Evolutionary conservation across 2,888 invertebrate genomes (phyloP).

Genomic region (Drosophila percnosoma): DNA sequence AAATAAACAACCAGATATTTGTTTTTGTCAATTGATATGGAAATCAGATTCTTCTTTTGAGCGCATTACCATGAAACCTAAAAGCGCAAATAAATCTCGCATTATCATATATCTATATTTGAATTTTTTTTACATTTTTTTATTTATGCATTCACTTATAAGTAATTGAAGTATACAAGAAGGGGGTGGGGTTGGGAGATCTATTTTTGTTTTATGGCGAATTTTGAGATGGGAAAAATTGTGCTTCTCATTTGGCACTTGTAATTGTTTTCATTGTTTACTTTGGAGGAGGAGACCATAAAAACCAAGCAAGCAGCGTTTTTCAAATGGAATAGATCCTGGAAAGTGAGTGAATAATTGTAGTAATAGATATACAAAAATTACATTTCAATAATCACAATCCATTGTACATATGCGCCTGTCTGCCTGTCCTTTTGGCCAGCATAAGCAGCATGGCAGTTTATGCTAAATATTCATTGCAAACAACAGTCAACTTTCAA

Average conservation of each 20-base stretch:
- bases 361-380: not conserved
- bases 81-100: slow-evolving; percentile 44
- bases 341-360: not conserved
- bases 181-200: not conserved
- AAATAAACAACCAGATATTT: slow-evolving; percentile 58
- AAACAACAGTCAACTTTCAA: slow-evolving; percentile 13
- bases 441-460: slow-evolving; percentile 52
- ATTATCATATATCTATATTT: slow-evolving; percentile 31
- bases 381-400: not conserved
- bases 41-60: slow-evolving; percentile 37
- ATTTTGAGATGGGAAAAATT: slow-evolving; percentile 60
- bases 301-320: not conserved
- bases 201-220: slow-evolving; percentile 31
- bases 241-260: slow-evolving; percentile 59
- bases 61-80: slow-evolving; percentile 50
- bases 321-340: not conserved
- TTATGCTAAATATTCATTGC: slow-evolving; percentile 62
- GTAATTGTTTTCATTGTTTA: slow-evolving; percentile 62
- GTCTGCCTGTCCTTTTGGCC: slow-evolving; percentile 5
- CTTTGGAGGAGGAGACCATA: slow-evolving; percentile 6
- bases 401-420: not conserved
- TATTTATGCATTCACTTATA: slow-evolving; percentile 36
- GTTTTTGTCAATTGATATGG: slow-evolving; percentile 13
- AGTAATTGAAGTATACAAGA: slow-evolving; percentile 5
- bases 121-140: slow-evolving; percentile 18